Evolutionary conservation across 2,888 invertebrate species (phyloP).

Genomic region (Apamea sordens): DNA sequence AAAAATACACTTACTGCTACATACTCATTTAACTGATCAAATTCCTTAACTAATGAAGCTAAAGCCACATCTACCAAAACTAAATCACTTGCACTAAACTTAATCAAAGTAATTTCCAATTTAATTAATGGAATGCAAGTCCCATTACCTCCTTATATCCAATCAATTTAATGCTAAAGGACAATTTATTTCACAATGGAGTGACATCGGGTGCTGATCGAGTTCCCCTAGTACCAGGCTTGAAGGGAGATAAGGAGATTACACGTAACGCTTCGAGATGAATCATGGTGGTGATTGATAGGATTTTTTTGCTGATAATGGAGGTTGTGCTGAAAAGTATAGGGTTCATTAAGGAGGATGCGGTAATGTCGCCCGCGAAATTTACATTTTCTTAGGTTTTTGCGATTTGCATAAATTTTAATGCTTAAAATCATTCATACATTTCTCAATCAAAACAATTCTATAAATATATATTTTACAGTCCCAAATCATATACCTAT

Average conservation of each 20-base stretch:
- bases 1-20: background rate
- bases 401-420: background rate
- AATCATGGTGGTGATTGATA: slow-evolving; percentile 76
- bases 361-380: background rate
- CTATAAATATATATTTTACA: background rate
- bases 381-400: background rate
- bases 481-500: too few relatives aligned
- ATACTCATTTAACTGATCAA: background rate
- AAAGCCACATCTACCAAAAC: slow-evolving; percentile 4
- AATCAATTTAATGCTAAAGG: slow-evolving; percentile 44
- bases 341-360: background rate
- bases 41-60: background rate
- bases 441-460: background rate
- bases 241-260: slow-evolving; percentile 75
- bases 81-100: slow-evolving; percentile 37
- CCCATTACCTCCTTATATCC: slow-evolving; percentile 38
- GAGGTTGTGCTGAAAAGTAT: background rate
- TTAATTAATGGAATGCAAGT: slow-evolving; percentile 42
- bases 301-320: slow-evolving; percentile 44
- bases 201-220: slow-evolving; percentile 16
- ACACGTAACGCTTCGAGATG: slow-evolving; percentile 77
- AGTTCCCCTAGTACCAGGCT: slow-evolving; percentile 53
- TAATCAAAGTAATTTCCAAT: slow-evolving; percentile 40
- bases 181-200: slow-evolving; percentile 53
- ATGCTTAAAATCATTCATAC: background rate